Base-by-base conservation (phyloP, 2,888 invertebrate species). In the Mesochorus sp. region DNA sequence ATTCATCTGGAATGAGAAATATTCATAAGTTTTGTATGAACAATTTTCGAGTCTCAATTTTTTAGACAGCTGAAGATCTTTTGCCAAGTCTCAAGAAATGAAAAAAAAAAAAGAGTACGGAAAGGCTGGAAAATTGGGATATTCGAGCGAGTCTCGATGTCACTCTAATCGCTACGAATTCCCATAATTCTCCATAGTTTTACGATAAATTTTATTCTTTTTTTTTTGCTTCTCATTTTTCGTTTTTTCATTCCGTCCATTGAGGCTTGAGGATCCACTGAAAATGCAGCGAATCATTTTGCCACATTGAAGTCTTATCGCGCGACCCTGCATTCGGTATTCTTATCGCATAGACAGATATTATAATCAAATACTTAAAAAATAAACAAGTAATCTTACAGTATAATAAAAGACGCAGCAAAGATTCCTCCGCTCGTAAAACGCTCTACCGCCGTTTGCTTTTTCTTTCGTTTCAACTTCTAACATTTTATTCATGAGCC, bases 391-490 rank as follows among this genome's bases (percentile, higher is more conserved):
- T 49, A 31, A 44, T 47, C 34, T 37, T 31, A 24, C 34, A 42
- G 67, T 3, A n/a, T 34, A 37, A 55, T 28, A 34, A 26, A 62
- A 42, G 24, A 67, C 74, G 61, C 67, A 62, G 61, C 55, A 57
- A 78, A 19, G 57, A 73, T 77, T 73, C 47, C n/a, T n/a, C 66
- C 49, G 61, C 59, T 73, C 28, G 39, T 39, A 59, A 71, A 61
- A n/a, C n/a, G n/a, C 47, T 59, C 12, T 47, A 24, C 37, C 37
- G 37, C 24, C 49, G 44, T 57, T 44, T 6, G 59, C 37, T 47
- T 62, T 57, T 67, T 53, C 34, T 53, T 44, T 53, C 28, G 28
- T 39, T 49, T 49, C 21, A 53, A 31, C 57, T 3, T 28, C 49
- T 47, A 14, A n/a, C 31, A n/a, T 51, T 75, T 42, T 24, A 62